Evolutionary conservation across 2,113 vertebrate genomes (phyloP).

Genomic region (Daubentonia madagascariensis): DNA sequence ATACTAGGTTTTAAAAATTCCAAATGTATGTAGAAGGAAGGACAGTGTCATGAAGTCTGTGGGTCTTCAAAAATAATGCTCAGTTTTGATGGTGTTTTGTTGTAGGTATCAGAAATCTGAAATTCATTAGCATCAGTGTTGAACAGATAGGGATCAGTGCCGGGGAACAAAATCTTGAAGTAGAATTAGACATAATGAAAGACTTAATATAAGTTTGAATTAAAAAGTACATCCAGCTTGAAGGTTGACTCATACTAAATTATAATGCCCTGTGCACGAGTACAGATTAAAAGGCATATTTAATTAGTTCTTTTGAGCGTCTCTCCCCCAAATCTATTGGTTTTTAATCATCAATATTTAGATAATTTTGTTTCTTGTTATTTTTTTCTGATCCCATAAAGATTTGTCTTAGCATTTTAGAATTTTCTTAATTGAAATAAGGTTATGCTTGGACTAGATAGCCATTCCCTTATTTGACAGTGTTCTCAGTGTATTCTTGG

Average conservation of each 20-base stretch:
- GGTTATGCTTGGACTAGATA: conserved; percentile 9
- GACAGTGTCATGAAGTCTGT: not conserved
- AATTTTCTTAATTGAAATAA: conserved; percentile 5
- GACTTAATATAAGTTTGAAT: conserved; percentile 45
- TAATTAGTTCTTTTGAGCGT: conserved; percentile 39
- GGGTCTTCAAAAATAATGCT: not conserved
- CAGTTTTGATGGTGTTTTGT: not conserved
- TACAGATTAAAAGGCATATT: conserved; percentile 19
- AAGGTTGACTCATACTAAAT: conserved; percentile 48
- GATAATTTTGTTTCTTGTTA: conserved; percentile 32
- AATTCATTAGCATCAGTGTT: not conserved
- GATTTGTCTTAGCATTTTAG: not conserved
- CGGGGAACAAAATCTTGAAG: conserved; percentile 6
- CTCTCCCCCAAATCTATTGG: conserved; percentile 5
- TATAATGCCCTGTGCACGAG: not conserved
- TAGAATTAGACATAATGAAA: conserved; percentile 64
- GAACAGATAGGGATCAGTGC: not conserved
- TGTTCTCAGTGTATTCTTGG: conserved; percentile 20
- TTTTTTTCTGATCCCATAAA: conserved; percentile 25
- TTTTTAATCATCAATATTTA: conserved; percentile 18
- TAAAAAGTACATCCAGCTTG: conserved; percentile 53
- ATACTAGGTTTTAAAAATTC: not conserved
- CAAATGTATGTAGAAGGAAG: not conserved
- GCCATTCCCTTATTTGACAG: not conserved
- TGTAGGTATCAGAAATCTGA: not conserved